Conservation (phyloP, 1,140 invertebrate genomes). For the Thaumatotibia leucotreta region DNA sequence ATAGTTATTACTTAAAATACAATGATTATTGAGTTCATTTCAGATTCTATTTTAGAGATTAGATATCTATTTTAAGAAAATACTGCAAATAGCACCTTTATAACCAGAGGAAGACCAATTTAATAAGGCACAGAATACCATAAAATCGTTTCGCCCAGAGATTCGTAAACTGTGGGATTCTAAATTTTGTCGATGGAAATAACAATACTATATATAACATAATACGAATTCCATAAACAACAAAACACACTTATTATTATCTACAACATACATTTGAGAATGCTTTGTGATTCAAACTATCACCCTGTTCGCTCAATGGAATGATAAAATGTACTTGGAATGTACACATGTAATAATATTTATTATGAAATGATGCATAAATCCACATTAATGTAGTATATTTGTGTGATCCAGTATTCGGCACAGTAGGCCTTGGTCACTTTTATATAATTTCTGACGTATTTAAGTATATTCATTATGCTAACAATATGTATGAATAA, state of each 20-base stretch:
- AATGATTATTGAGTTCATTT: background rate
- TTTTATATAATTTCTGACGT: too few species aligned
- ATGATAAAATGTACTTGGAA: background rate
- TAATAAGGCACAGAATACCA: slow-evolving; percentile 21
- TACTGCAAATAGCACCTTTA: slow-evolving; percentile 51
- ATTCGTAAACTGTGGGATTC: too few species aligned
- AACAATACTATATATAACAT: slow-evolving; percentile 58
- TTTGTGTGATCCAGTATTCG: too few species aligned
- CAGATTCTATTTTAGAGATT: slow-evolving; percentile 3
- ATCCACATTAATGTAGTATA: too few species aligned
- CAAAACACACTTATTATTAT: slow-evolving; percentile 34
- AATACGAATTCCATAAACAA: slow-evolving; percentile 61
- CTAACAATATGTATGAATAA: slow-evolving; percentile 1
- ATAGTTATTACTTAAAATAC: too few species aligned
- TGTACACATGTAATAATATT: background rate
- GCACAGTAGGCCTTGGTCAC: too few species aligned
- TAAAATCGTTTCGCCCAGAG: background rate
- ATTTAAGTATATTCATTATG: too few species aligned
- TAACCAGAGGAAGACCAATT: slow-evolving; percentile 23
- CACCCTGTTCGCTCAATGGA: background rate
- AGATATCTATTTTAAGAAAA: too few species aligned
- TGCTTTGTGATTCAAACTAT: background rate
- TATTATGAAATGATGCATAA: too few species aligned
- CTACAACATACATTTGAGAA: slow-evolving; percentile 4
- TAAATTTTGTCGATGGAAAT: slow-evolving; percentile 47